Evolutionary conservation across 2,888 invertebrate genomes (phyloP).

Genomic region (Elmis aenea): DNA sequence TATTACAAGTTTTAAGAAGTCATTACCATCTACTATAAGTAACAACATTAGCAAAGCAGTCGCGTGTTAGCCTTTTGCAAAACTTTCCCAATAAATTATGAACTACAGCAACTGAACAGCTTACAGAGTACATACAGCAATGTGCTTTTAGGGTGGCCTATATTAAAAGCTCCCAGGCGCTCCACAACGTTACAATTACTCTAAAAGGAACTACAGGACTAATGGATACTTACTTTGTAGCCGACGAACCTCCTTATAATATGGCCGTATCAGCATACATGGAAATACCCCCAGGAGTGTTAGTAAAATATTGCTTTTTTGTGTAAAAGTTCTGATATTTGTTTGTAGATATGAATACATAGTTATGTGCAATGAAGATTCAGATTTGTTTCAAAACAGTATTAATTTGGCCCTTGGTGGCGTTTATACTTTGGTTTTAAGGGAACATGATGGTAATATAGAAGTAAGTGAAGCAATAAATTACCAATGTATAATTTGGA

Average conservation of each 20-base stretch:
- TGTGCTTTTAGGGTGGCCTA: constrained; percentile 39
- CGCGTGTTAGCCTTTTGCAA: too few species aligned
- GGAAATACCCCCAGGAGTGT: constrained; percentile 57
- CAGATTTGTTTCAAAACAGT: constrained; percentile 25
- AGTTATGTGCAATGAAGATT: constrained; percentile 28
- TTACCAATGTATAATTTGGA: too few species aligned
- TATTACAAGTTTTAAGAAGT: too few species aligned
- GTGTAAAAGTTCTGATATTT: neutral
- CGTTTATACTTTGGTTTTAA: constrained; percentile 54
- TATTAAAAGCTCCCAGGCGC: constrained; percentile 32
- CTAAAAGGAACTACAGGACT: constrained; percentile 39
- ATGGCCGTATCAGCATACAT: constrained; percentile 57
- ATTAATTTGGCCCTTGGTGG: constrained; percentile 46
- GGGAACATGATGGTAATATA: constrained; percentile 39
- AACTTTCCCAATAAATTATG: too few species aligned
- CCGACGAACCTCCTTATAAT: constrained; percentile 45
- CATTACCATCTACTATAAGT: too few species aligned
- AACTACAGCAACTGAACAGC: too few species aligned
- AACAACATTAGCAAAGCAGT: too few species aligned
- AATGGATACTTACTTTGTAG: constrained; percentile 54
- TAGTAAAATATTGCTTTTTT: constrained; percentile 22
- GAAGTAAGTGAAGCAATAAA: constrained; percentile 45
- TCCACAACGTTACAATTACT: constrained; percentile 40
- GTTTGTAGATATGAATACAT: constrained; percentile 36
- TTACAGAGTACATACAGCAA: too few species aligned